A percentile compares a stretch with the other conserved stretches of the same genome.
Conservation (phyloP, 2,797 vertebrate genomes). For the Dendrocincla fuliginosa region DNA sequence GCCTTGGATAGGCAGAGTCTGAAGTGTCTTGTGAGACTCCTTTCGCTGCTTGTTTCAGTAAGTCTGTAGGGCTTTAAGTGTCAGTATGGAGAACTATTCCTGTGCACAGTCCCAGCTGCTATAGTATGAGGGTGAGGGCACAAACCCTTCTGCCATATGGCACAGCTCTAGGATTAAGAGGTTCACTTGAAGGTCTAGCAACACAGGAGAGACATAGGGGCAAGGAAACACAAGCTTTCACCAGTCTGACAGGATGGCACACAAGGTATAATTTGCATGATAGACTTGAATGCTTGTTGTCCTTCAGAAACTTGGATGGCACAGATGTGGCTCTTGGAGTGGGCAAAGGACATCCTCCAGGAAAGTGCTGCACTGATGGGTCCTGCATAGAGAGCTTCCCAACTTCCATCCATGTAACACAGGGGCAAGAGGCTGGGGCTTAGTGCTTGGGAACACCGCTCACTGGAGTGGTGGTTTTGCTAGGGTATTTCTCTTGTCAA, state of each 20-base stretch:
- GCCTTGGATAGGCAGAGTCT: not conserved
- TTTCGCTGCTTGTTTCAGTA: not conserved
- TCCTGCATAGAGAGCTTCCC: not conserved
- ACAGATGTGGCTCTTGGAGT: not conserved
- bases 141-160: not conserved
- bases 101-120: not conserved
- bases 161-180: not conserved
- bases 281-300: not conserved
- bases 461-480: not conserved
- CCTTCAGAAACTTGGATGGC: not conserved
- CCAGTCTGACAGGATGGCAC: not conserved
- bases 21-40: not conserved
- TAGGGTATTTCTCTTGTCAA: not conserved
- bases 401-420: not conserved
- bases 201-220: fast-evolving
- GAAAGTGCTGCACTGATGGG: not conserved
- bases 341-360: not conserved
- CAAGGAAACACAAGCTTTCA: not conserved
- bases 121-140: not conserved
- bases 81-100: not conserved
- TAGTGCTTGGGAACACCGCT: not conserved
- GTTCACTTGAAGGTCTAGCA: not conserved
- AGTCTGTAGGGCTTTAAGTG: not conserved
- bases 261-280: not conserved
- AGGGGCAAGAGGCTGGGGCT: not conserved